Percentiles rank a stretch among this genome's conserved stretches.
Evolutionary conservation across 2,888 invertebrate species (phyloP).

Genomic region (Acanthosepion lycidas): DNA sequence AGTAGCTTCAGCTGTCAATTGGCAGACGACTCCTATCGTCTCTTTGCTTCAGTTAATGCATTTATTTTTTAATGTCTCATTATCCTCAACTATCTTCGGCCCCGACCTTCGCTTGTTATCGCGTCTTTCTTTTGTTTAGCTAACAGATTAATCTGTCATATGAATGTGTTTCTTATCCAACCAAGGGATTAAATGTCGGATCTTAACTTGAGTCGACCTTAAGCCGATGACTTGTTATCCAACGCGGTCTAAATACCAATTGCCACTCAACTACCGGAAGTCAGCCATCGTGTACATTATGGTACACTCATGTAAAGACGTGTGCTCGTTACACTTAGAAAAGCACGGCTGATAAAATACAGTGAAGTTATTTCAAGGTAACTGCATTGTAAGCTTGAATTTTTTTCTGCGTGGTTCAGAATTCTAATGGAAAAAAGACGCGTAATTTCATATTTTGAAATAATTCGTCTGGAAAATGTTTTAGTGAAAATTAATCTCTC

Average conservation of each 20-base stretch:
- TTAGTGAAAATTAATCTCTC: too few relatives aligned
- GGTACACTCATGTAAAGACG: background rate
- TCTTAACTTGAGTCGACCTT: constrained; percentile 6
- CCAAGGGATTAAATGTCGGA: background rate
- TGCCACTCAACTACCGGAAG: background rate
- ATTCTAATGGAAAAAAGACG: too few relatives aligned
- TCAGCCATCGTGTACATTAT: background rate
- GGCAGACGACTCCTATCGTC: background rate
- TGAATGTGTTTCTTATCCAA: background rate
- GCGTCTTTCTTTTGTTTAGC: background rate
- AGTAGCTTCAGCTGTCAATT: background rate
- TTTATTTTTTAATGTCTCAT: background rate
- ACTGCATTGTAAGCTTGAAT: background rate
- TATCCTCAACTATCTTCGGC: background rate
- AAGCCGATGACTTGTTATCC: background rate
- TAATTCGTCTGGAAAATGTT: too few relatives aligned
- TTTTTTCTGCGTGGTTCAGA: too few relatives aligned
- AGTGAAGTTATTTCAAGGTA: background rate
- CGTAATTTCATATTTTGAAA: too few relatives aligned
- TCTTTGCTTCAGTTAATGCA: background rate
- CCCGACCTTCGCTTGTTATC: constrained; percentile 33
- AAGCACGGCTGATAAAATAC: background rate
- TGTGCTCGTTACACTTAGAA: background rate
- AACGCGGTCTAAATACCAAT: background rate
- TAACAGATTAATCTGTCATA: constrained; percentile 33